Base-by-base conservation (phyloP, 2,113 vertebrate genomes). In the Leptosomus discolor region DNA sequence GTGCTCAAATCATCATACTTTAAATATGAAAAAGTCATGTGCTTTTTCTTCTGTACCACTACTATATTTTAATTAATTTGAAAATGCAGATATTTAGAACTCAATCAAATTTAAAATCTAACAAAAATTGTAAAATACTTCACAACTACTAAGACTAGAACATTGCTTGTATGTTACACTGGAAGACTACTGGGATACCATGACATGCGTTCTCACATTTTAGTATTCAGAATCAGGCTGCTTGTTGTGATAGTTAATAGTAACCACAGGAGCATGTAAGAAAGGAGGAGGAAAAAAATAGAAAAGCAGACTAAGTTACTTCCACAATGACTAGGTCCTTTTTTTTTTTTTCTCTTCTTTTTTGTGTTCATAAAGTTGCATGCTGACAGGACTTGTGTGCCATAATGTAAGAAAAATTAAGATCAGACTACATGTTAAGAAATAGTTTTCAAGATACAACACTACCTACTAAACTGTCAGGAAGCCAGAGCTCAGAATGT, bases 201-300 rank as follows among this genome's bases (percentile, higher is more conserved):
- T 5, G 8, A 29, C 20, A 46, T 1, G 4, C 2, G 1, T 41
- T 74, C 61, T 76, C 34, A 85, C 8, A 22, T 60, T 46, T 73
- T n/a, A 64, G 22, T 36, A 50, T 39, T 79, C 58, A 50, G 50
- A 73, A 76, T 45, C 30, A 29, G 9, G 15, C 48, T 71, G n/a
- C 24, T 46, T 71, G 53, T 6, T 67, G 27, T 12, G 9, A 7
- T n/a, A 70, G 17, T 18, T 71, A 57, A 76, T 18, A 54, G 37
- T 18, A 79, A 56, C 21, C 65, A 41, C 8, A 73, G 29, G 39
- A 68, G 13, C 8, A 76, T 3, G 1, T 29, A 58, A 86, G 19
- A 75, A 70, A 32, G 16, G 8, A 10, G 8, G 4, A 0, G 4
- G 5, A 3, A 8, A 8, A 9, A 11, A 1, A 7, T 3, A 21